Base-by-base conservation (phyloP, 2,888 invertebrate genomes). In the Masnerella sp. region DNA sequence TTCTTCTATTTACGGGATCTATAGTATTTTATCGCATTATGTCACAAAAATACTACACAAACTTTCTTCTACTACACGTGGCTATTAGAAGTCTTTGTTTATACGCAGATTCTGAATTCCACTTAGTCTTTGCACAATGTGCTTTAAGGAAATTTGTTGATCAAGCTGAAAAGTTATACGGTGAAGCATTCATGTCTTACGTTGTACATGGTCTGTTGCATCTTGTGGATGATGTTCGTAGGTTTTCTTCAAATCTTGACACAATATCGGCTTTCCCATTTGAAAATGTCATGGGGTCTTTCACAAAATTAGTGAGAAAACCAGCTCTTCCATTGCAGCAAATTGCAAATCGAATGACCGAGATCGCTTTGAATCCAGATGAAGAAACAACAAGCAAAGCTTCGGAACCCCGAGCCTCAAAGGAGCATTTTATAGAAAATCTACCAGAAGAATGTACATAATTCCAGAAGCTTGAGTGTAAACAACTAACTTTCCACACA, bases 231-330 rank as follows among this genome's bases (percentile, higher is more conserved):
- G 51, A 51, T 30, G 51, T 51, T 18, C 18, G 34, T 7, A 51
- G 34, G 25, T 58, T 61, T 36, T n/a, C n/a, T n/a, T 54, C 62
- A n/a, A 38, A 34, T 12, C 47, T 70, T 1, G 62, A 70, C 12
- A 11, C 15, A 0, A 62, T 62, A n/a, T 61, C 54, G 9, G 56
- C 56, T 18, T 70, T 62, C 15, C 58, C 51, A 8, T 72, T 43
- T 15, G 72, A 72, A 28, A 72, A 72, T 52, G 43, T 49, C 22
- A 72, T 65, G 72, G 52, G 49, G 28, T 14, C 2, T 20, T 65
- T 72, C 22, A 42, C 38, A 12, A 59, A 59, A 17, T 32, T 59
- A 15, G 30, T 58, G 11, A 38, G 59, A 28, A 65, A 65, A 45
- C 65, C 52, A 7, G 25, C 58, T 11, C 22, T 52, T 11, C 38